Percentiles rank a stretch among this genome's conserved stretches.
Evolutionary conservation across 1,140 invertebrate species (phyloP).

Genomic region (Ceratitis capitata): DNA sequence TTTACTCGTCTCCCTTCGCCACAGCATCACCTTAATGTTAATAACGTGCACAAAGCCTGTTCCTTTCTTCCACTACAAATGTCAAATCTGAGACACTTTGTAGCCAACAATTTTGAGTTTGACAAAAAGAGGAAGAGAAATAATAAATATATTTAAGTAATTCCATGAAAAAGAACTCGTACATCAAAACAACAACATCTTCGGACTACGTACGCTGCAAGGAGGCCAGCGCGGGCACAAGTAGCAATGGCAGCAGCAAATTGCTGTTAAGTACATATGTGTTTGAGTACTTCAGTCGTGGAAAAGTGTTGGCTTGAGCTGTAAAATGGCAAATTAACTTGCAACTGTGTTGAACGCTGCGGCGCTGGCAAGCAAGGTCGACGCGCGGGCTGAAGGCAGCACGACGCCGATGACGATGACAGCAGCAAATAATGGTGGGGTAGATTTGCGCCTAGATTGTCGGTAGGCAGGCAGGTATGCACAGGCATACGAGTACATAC

Average conservation of each 20-base stretch:
- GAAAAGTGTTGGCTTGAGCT: constrained; percentile 34
- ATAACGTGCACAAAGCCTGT: neutral
- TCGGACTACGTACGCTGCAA: neutral
- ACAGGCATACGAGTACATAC: neutral
- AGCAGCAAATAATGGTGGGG: constrained; percentile 17
- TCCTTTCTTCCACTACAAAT: neutral
- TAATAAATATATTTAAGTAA: neutral
- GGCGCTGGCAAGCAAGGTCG: neutral
- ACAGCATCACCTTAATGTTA: neutral
- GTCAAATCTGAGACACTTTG: neutral
- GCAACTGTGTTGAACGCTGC: neutral
- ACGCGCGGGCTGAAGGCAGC: neutral
- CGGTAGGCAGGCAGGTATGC: neutral
- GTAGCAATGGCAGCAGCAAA: constrained; percentile 10
- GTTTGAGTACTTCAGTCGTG: constrained; percentile 18
- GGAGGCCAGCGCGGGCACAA: neutral
- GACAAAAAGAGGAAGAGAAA: neutral
- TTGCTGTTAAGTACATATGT: constrained; percentile 20
- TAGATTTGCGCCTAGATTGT: neutral
- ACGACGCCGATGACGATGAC: constrained; percentile 1
- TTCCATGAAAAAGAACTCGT: neutral
- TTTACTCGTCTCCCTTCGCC: neutral
- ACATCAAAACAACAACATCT: neutral
- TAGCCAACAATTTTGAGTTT: neutral
- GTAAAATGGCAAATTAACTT: constrained; percentile 32